These are phyloP conservation scores for Eurypyga helias DNA, from an alignment of 2,113 vertebrate species.

Conservation along the genomic window DNA sequence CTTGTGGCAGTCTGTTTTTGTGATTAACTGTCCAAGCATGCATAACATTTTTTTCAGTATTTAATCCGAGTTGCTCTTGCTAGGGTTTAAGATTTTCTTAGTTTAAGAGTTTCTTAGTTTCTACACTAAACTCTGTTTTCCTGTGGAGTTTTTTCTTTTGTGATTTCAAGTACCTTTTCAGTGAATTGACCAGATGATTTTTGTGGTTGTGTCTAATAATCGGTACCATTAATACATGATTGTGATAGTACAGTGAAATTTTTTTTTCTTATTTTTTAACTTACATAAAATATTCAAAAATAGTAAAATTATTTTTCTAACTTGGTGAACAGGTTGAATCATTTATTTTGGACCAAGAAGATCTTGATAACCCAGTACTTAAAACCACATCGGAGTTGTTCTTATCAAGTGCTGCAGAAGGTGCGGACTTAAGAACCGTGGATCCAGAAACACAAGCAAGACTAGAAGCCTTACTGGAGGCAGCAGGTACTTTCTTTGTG, in stretches of 20 bases:
- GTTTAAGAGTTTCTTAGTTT: no score
- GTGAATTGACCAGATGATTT: not conserved
- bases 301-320: conserved; percentile 31
- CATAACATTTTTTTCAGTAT: not conserved
- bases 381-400: conserved; percentile 98
- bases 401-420: conserved; percentile 93
- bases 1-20: not conserved
- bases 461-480: conserved; percentile 95
- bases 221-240: not conserved
- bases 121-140: not conserved
- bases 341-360: conserved; percentile 99
- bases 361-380: conserved; percentile 98
- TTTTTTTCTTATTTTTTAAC: not conserved
- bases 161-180: not conserved
- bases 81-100: not conserved
- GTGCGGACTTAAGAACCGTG: conserved; percentile 93
- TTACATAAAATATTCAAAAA: not conserved
- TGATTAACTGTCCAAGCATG: not conserved
- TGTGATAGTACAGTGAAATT: not conserved
- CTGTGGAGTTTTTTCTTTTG: not conserved
- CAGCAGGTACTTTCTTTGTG: conserved; percentile 86
- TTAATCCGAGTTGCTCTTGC: not conserved
- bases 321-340: conserved; percentile 90
- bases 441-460: conserved; percentile 98
- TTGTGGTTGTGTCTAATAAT: not conserved